Evolutionary conservation across 2,888 invertebrate genomes (phyloP).

Genomic region (Xylota segnis): DNA sequence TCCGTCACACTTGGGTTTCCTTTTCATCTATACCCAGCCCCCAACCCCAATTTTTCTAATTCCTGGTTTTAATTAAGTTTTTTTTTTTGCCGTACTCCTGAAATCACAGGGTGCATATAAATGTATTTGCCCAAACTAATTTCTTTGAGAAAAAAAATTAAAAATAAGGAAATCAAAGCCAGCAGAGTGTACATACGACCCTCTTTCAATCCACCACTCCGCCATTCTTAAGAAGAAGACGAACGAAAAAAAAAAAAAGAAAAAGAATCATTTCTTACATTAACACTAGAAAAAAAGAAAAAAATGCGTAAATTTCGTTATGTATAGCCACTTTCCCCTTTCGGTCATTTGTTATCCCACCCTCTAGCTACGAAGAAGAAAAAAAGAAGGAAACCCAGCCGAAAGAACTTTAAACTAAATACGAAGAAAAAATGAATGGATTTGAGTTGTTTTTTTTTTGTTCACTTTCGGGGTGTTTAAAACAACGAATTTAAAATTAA

Average conservation of each 20-base stretch:
- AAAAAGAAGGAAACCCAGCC: background rate
- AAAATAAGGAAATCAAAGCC: constrained; percentile 52
- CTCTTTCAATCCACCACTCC: constrained; percentile 36
- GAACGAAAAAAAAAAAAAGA: no score
- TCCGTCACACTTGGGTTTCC: background rate
- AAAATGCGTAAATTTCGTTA: constrained; percentile 75
- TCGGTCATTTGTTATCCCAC: constrained; percentile 75
- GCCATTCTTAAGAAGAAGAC: constrained; percentile 16
- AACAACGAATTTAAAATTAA: constrained; percentile 76
- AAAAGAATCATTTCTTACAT: constrained; percentile 69
- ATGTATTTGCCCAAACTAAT: constrained; percentile 60
- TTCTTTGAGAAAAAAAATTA: constrained; percentile 37
- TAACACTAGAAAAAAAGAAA: constrained; percentile 72
- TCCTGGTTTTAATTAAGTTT: constrained; percentile 52
- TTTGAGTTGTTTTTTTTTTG: constrained; percentile 62
- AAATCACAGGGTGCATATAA: constrained; percentile 45
- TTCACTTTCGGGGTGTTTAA: constrained; percentile 74
- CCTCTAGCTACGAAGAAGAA: constrained; percentile 52
- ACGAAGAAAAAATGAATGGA: constrained; percentile 73
- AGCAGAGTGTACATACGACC: constrained; percentile 52
- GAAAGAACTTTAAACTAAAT: constrained; percentile 74
- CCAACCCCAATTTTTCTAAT: constrained; percentile 5
- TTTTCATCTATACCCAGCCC: background rate
- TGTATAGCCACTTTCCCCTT: constrained; percentile 75
- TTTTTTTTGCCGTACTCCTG: constrained; percentile 6